Evolutionary conservation across 1,140 invertebrate genomes (phyloP), one percentile per base, ranked within the genome.

Genomic region (Diorhabda carinulata): DNA sequence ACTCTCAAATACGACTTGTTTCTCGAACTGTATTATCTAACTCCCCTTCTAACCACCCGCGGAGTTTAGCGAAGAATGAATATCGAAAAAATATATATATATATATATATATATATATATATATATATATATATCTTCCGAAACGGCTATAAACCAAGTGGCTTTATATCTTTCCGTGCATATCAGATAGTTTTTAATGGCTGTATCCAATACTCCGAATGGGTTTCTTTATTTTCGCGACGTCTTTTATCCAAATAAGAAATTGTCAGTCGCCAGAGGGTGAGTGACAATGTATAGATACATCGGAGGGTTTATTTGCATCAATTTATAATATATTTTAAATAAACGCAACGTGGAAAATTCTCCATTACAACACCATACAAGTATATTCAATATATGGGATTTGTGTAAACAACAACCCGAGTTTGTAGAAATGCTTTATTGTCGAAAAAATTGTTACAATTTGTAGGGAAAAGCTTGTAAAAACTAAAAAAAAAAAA

Each of bases 21-120:
- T 59, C 59, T 57, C 57, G 65, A 66, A 59, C 65, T 4, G 41
- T 67, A 45, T 10, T 40, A 60, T 6, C n/a, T n/a, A 6, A 52
- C 10, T 41, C n/a, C 43, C 65, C 57, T 56, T 60, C 42, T 44
- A 58, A 59, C 65, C 63, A 62, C 70, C 72, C 67, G 70, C 71
- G 57, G 67, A 43, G 70, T 42, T 59, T 52, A 8, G 67, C 64
- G 61, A 45, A 57, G 45, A 68, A 66, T 64, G 68, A 73, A 71
- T 68, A 72, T 71, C 74, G 69, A 25, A 73, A 74, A 76, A 74
- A 76, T 76, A 74, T 76, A 73, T 74, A 66, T 71, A 71, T 73
- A 76, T 76, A 76, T 76, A 74, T 76, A 74, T 70, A 73, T 69
- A 74, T 76, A 73, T 73, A 76, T 76, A 76, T 76, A n/a, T n/a